Conservation (phyloP, 1,140 invertebrate species). For the Hyphantria cunea region DNA sequence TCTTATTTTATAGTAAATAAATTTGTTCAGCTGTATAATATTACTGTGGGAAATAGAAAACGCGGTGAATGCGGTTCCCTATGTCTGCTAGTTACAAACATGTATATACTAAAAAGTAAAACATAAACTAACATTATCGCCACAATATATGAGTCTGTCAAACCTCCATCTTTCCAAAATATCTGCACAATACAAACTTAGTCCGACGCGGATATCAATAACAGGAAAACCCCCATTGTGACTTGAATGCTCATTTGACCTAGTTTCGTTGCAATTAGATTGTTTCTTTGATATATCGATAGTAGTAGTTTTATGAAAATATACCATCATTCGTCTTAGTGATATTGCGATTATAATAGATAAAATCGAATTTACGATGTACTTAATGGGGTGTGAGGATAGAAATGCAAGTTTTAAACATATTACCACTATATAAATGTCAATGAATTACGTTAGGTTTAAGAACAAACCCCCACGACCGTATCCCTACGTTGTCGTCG, state of each 20-base stretch:
- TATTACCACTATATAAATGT: too few species aligned
- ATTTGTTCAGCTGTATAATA: too few species aligned
- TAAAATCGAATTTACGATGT: neutral
- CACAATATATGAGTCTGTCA: too few species aligned
- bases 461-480: too few species aligned
- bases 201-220: conserved; percentile 1
- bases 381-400: neutral
- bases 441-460: too few species aligned
- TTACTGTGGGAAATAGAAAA: too few species aligned
- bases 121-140: too few species aligned
- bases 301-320: conserved; percentile 2
- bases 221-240: conserved; percentile 1
- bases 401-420: neutral
- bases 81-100: too few species aligned
- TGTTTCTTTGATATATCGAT: conserved; percentile 8
- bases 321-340: neutral
- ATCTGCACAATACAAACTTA: neutral
- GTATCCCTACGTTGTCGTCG: too few species aligned
- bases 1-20: too few species aligned
- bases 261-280: conserved; percentile 6
- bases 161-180: neutral
- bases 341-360: neutral
- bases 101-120: too few species aligned
- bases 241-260: neutral
- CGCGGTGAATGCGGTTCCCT: too few species aligned